Evolutionary conservation across 1,140 invertebrate species (phyloP), one percentile per base, ranked within the genome.

Genomic region (Neodiprion pinetum): DNA sequence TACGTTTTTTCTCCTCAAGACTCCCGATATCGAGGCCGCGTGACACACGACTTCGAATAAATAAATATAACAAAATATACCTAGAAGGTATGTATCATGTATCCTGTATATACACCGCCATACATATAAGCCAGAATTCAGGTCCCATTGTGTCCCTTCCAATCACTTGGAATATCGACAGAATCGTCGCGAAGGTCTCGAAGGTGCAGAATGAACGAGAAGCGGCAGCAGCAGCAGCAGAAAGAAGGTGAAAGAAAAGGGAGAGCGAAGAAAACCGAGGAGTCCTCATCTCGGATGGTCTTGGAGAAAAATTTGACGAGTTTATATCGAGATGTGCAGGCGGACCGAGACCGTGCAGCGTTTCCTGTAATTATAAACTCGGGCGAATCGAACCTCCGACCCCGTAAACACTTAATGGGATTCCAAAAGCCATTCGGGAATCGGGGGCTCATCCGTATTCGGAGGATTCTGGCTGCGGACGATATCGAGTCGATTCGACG

Each of bases 191-290:
- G 28, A 40, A 47, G 71, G n/a, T 53, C 65, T 67, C 72, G 53
- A 72, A 21, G 66, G 17, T 48, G 53, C 71, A 70, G 71, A 53
- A 50, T 28, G 65, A 69, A 68, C 47, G 21, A 72, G 69, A 71
- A 67, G 66, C 67, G 17, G 49, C 7, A 69, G 72, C 12, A 72
- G 65, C 67, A 67, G 66, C 67, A 9, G 49, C 7, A 69, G 72
- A 68, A 69, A 11, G 48, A 23, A 48, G 65, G 67, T 65, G 72
- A 50, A 67, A 17, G 61, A 14, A 68, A 48, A 69, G 10, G 70
- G 47, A 40, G 9, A 12, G 74, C 49, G 65, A 48, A 50, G 49
- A 67, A 61, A 48, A 12, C 66, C 53, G 53, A 61, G 53, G 28
- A 40, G 1, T 40, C 28, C 28, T 40, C 28, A 40, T 9, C 53